Evolutionary conservation across 2,113 vertebrate species (phyloP).

Genomic region (Mustelus asterias): DNA sequence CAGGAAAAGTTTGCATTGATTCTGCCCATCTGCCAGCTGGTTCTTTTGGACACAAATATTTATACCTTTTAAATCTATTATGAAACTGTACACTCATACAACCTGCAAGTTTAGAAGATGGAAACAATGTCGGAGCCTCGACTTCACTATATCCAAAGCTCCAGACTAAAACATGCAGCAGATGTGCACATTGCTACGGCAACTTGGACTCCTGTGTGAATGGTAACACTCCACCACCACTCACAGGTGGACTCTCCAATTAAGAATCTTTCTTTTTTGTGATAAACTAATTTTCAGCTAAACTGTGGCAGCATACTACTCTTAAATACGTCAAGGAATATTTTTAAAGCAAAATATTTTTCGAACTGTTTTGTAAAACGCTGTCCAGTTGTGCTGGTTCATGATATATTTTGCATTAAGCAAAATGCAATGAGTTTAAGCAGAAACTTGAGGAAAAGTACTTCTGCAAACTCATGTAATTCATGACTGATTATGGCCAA

Average conservation of each 20-base stretch:
- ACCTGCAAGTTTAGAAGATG: not conserved
- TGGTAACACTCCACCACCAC: not conserved
- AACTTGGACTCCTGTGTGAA: not conserved
- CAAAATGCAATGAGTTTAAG: not conserved
- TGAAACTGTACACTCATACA: no score
- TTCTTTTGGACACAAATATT: not conserved
- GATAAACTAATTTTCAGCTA: not conserved
- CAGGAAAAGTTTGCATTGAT: no score
- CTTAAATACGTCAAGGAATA: not conserved
- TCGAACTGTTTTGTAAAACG: not conserved
- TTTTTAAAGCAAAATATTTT: not conserved
- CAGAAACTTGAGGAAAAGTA: not conserved
- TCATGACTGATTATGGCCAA: not conserved
- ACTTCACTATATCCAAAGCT: not conserved
- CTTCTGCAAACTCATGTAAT: not conserved
- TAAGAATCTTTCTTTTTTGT: not conserved
- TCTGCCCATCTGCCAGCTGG: not conserved
- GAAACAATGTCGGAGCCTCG: not conserved
- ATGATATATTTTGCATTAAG: not conserved
- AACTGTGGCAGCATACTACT: not conserved
- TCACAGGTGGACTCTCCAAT: not conserved
- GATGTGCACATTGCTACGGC: not conserved
- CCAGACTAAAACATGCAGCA: not conserved
- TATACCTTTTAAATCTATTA: no score
- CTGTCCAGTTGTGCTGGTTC: not conserved